Evolutionary conservation across 2,113 vertebrate species (phyloP).

Genomic region (Paratilapia polleni): DNA sequence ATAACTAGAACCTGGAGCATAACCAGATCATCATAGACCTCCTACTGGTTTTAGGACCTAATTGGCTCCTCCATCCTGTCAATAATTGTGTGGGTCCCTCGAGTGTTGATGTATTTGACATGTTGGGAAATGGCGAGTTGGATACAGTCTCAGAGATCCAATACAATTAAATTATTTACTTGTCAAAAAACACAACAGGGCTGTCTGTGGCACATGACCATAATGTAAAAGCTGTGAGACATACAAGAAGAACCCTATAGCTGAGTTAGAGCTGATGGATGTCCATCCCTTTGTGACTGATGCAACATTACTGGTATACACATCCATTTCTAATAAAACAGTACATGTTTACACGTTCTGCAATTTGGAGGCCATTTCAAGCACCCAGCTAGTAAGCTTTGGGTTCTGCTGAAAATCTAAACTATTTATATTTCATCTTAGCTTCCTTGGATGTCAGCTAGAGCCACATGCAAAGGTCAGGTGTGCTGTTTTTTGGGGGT

Average conservation of each 20-base stretch:
- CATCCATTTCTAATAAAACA: background rate
- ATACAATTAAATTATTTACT: constrained; percentile 60
- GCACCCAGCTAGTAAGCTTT: background rate
- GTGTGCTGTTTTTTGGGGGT: background rate
- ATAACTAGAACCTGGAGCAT: constrained; percentile 41
- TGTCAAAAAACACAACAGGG: constrained; percentile 42
- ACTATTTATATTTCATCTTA: constrained; percentile 24
- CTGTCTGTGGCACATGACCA: background rate
- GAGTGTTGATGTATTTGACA: constrained; percentile 55
- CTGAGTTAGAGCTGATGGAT: background rate
- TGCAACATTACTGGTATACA: background rate
- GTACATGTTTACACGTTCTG: background rate
- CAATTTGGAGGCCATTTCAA: constrained; percentile 5
- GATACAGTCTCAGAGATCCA: constrained; percentile 39
- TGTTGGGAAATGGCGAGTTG: constrained; percentile 20
- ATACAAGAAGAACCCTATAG: background rate
- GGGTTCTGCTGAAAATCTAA: constrained; percentile 7
- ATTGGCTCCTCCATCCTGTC: constrained; percentile 62
- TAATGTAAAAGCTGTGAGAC: background rate
- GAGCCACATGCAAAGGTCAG: constrained; percentile 51
- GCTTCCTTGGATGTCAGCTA: background rate
- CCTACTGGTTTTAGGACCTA: constrained; percentile 54
- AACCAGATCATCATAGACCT: constrained; percentile 48
- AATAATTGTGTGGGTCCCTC: constrained; percentile 48
- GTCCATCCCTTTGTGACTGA: background rate